Conservation (phyloP, 2,888 invertebrate species). For the Pterobdella sp. region DNA sequence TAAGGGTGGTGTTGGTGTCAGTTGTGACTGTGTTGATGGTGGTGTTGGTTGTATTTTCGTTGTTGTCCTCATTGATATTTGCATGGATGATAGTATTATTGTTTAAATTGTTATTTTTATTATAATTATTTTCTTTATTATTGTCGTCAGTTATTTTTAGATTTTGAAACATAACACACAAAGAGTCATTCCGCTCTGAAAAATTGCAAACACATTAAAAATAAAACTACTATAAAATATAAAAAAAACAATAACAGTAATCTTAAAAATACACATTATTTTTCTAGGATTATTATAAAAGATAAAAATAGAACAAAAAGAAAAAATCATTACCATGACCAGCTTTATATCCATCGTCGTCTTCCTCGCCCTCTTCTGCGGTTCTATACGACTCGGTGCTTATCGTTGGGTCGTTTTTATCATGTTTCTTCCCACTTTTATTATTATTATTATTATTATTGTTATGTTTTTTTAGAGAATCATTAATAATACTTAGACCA, state of each 20-base stretch:
- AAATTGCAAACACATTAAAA: background rate
- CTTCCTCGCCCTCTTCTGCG: conserved; percentile 28
- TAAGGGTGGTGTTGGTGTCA: background rate
- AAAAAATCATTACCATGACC: conserved; percentile 22
- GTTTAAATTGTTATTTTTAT: background rate
- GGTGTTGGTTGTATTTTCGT: background rate
- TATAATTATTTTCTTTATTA: background rate
- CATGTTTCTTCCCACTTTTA: background rate
- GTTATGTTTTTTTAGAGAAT: background rate
- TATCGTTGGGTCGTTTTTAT: background rate
- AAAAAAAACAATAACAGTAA: too few species aligned
- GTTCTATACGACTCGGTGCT: conserved; percentile 16
- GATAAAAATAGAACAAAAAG: too few species aligned
- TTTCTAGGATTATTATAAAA: too few species aligned
- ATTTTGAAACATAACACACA: background rate
- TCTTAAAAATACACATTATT: too few species aligned
- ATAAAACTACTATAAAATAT: background rate
- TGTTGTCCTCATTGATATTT: background rate
- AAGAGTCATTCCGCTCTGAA: background rate
- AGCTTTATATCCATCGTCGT: conserved; percentile 22
- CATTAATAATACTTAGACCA: conserved; percentile 14
- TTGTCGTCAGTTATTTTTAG: background rate
- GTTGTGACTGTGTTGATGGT: background rate
- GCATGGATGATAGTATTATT: background rate
- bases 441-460: conserved; percentile 4